Evolutionary conservation across 2,113 vertebrate species (phyloP), one percentile per base, ranked within the genome.

Genomic region (Thomomys bottae): DNA sequence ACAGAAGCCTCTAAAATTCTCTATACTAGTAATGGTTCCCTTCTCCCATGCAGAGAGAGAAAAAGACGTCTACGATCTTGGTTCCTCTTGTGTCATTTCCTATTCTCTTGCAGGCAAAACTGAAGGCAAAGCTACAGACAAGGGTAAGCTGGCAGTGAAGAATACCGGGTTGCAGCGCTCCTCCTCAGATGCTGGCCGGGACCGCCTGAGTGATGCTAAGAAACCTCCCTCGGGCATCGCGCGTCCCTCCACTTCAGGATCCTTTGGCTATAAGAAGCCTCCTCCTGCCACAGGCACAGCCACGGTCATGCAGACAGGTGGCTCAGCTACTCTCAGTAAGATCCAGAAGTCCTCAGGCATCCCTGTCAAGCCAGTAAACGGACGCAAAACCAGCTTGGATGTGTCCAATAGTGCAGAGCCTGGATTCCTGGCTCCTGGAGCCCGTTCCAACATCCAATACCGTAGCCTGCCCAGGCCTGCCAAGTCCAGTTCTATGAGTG

Each of bases 401-500:
- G 99, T 99, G 57, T 98, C 99, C 57, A 98, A 97, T 0, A 96
- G 96, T 0, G 97, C 98, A 0, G 99, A 99, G 80, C 97, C 98
- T 0, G 98, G 99, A 0, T 99, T 99, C 94, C 96, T 99, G 93
- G 98, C 99, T 3, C 98, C 99, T 0, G 98, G 98, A 23, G 99
- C 99, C 83, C 98, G 99, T 32, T 98, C 98, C 30, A 99, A 99
- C 90, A 99, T 99, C 75, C 99, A 99, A 96, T 99, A 99, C 84
- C 99, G 99, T 91, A 99, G 99, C 95, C 98, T 99, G 91, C 99
- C 99, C 26, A 98, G 99, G n/a, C 99, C 99, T 0, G 98, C 99
- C 91, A 99, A 99, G 96, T 99, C 99, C 32, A 99, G 98, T 96
- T 98, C 98, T 63, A 98, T 99, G 98, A 99, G 98, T 0, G 98